Evolutionary conservation across 2,888 invertebrate genomes (phyloP).

Genomic region (Autographa gamma): DNA sequence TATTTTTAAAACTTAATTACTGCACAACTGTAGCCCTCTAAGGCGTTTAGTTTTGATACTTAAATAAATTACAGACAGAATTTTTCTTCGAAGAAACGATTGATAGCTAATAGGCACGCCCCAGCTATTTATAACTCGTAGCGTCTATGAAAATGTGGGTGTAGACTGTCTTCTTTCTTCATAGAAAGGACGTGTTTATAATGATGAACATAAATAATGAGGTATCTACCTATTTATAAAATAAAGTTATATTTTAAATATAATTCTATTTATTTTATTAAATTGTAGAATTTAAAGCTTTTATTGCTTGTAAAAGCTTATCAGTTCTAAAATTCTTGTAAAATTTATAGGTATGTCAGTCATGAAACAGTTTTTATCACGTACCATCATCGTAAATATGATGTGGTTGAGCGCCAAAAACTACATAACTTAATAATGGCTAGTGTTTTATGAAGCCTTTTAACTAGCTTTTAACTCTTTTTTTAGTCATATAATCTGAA

Average conservation of each 20-base stretch:
- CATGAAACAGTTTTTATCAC: slow-evolving; percentile 10
- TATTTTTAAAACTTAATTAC: neutral
- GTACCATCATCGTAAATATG: slow-evolving; percentile 22
- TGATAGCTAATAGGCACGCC: neutral
- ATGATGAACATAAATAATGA: neutral
- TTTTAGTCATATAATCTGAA: too few species aligned
- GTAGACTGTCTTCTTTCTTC: neutral
- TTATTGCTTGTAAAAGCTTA: neutral
- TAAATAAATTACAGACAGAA: neutral
- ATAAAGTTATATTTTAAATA: too few species aligned
- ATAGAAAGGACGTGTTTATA: neutral
- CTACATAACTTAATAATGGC: slow-evolving; percentile 22
- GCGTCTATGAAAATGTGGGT: neutral
- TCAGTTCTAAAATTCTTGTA: neutral
- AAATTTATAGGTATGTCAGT: neutral
- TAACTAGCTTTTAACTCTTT: slow-evolving; percentile 17
- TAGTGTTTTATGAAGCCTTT: slow-evolving; percentile 30
- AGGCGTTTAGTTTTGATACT: neutral
- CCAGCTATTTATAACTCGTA: neutral
- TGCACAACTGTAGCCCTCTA: neutral
- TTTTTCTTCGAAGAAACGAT: neutral
- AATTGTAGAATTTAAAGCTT: too few species aligned
- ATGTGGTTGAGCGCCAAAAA: slow-evolving; percentile 13
- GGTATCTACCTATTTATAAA: too few species aligned
- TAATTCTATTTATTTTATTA: too few species aligned